phyloP scores from a whole-genome alignment of 2,113 vertebrate genomes.

The Lophotis ruficrista region DNA sequence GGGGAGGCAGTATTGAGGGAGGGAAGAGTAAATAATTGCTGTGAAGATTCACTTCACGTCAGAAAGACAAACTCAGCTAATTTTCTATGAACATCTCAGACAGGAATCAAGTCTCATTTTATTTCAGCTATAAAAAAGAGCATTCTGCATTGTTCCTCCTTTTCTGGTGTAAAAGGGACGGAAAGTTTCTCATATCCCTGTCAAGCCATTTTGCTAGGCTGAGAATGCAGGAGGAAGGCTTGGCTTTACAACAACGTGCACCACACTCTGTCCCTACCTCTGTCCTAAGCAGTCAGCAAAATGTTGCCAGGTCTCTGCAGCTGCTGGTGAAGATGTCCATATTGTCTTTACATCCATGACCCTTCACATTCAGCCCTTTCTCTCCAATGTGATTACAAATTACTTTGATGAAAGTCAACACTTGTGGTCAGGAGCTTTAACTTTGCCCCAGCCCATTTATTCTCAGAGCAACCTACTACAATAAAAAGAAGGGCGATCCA shows the following conservation, averaged over 20 bases:
- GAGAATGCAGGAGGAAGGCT: background rate
- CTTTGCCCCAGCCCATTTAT: background rate
- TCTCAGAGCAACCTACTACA: background rate
- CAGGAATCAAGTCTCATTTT: background rate
- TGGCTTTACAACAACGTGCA: background rate
- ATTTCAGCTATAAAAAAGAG: background rate
- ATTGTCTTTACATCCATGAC: background rate
- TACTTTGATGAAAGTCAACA: background rate
- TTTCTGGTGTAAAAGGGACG: background rate
- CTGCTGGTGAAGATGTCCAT: background rate
- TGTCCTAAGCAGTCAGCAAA: background rate
- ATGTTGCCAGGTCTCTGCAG: background rate
- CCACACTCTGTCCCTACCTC: background rate
- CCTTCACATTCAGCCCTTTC: background rate
- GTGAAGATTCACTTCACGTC: slow-evolving; percentile 2
- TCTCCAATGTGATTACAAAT: background rate
- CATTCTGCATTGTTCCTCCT: background rate
- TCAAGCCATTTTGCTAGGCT: background rate
- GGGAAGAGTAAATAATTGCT: background rate
- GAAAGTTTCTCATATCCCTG: background rate
- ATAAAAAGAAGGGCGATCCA: background rate
- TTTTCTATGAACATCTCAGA: slow-evolving; percentile 19
- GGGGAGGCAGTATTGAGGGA: background rate
- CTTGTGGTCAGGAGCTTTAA: background rate
- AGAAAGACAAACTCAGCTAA: slow-evolving; percentile 59